Conservation (phyloP, 2,113 vertebrate species). For the Gallinago jamesoni region DNA sequence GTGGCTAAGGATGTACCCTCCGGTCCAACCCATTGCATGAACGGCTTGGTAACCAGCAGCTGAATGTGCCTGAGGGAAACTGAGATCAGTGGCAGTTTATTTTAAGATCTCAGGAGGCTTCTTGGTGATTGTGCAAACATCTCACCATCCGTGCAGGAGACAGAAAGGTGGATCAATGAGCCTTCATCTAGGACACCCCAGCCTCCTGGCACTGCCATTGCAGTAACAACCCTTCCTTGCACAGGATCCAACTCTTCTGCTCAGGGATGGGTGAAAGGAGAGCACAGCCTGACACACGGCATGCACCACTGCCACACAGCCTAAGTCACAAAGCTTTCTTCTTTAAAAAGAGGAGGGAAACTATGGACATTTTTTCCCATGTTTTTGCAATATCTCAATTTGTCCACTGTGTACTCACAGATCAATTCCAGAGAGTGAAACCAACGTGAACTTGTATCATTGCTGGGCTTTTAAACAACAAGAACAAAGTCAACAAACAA, state of each 20-base stretch:
- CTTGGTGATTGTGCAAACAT: not conserved
- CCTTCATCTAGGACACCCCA: not conserved
- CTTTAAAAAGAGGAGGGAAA: not conserved
- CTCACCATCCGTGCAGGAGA: not conserved
- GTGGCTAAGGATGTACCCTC: not conserved
- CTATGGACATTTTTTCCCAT: not conserved
- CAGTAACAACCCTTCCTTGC: not conserved
- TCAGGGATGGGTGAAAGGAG: not conserved
- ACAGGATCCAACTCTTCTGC: not conserved
- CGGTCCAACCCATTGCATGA: not conserved
- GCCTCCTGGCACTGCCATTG: too few species aligned
- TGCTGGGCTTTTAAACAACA: not conserved
- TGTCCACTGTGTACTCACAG: not conserved
- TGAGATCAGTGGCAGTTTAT: not conserved
- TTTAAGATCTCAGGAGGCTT: not conserved
- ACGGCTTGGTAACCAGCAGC: not conserved
- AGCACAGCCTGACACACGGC: rapidly evolving
- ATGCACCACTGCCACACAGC: not conserved
- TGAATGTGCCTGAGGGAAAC: not conserved
- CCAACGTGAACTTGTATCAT: not conserved
- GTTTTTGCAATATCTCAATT: not conserved
- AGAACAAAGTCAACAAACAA: not conserved
- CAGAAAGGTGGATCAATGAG: not conserved
- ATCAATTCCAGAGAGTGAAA: conserved; percentile 31
- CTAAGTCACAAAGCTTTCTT: not conserved